Conservation (phyloP, 2,113 vertebrate genomes). For the Ochotona princeps region DNA sequence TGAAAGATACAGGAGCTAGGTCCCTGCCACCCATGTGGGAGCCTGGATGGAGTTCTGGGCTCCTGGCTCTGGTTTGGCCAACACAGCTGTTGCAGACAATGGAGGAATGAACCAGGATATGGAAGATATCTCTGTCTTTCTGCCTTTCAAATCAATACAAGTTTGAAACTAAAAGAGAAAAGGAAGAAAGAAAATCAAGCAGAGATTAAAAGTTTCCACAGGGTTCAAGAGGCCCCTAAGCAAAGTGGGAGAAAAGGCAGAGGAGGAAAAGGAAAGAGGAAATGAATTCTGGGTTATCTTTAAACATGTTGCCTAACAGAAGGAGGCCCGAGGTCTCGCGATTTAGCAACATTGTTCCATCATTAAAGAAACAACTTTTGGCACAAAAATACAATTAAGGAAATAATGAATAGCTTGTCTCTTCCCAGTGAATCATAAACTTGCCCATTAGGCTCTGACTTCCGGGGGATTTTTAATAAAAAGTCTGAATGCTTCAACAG, state of each 20-base stretch:
- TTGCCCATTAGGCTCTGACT: conserved; percentile 36
- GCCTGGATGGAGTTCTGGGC: too few relatives aligned
- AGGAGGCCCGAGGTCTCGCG: background rate
- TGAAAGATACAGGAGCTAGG: too few relatives aligned
- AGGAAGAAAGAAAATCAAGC: background rate
- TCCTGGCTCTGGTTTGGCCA: too few relatives aligned
- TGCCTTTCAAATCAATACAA: too few relatives aligned
- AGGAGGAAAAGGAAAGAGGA: background rate
- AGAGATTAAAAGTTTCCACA: background rate
- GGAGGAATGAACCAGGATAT: too few relatives aligned
- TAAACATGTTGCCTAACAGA: background rate
- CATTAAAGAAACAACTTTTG: conserved; percentile 40
- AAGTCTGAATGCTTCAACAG: background rate
- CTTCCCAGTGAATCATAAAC: conserved; percentile 13
- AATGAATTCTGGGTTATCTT: conserved; percentile 14
- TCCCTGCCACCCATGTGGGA: too few relatives aligned
- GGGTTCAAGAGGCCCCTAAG: background rate
- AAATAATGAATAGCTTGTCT: conserved; percentile 32
- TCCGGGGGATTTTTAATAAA: conserved; percentile 58
- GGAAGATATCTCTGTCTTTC: too few relatives aligned
- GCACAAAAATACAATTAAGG: conserved; percentile 28
- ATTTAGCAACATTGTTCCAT: conserved; percentile 15
- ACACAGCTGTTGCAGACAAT: too few relatives aligned
- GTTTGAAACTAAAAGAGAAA: too few relatives aligned
- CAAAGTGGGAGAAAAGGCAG: background rate